Conservation (phyloP, 2,888 invertebrate species). For the Torymus texanus region DNA sequence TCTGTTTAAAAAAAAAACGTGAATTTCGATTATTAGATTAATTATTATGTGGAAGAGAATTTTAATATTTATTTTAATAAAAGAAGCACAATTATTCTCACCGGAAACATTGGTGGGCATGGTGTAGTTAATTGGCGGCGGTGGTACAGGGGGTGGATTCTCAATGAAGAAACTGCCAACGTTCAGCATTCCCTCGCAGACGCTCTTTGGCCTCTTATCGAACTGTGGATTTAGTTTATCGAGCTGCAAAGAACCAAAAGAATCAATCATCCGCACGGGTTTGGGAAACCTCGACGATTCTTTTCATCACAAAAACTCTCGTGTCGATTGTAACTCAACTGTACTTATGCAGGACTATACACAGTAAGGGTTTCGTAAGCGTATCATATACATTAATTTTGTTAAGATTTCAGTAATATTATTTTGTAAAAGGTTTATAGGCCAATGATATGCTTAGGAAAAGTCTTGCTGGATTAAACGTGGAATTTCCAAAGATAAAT, state of each 20-base stretch:
- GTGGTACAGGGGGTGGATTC: constrained; percentile 82
- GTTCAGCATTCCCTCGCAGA: constrained; percentile 70
- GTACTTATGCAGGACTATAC: too few relatives aligned
- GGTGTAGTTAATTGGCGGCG: constrained; percentile 80
- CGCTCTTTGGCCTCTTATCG: constrained; percentile 70
- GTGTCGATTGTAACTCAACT: too few relatives aligned
- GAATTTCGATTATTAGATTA: too few relatives aligned
- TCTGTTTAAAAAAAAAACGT: constrained; percentile 67
- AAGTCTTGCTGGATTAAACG: too few relatives aligned
- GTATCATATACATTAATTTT: too few relatives aligned
- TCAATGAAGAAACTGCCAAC: constrained; percentile 71
- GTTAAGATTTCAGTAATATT: too few relatives aligned
- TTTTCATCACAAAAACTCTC: too few relatives aligned
- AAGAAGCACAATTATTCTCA: constrained; percentile 51
- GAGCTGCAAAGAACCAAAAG: constrained; percentile 63
- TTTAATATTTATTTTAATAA: not conserved
- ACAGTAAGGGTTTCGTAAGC: too few relatives aligned
- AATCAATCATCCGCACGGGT: not conserved
- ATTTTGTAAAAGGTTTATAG: too few relatives aligned
- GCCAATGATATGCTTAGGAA: too few relatives aligned
- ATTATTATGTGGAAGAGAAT: constrained; percentile 4
- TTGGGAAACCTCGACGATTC: too few relatives aligned
- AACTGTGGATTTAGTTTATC: constrained; percentile 68
- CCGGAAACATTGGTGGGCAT: constrained; percentile 67
- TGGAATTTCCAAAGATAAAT: too few relatives aligned